Percentiles rank a stretch among this genome's conserved stretches.
Conservation (phyloP, 2,797 vertebrate genomes). For the Sebastes trivittatus region DNA sequence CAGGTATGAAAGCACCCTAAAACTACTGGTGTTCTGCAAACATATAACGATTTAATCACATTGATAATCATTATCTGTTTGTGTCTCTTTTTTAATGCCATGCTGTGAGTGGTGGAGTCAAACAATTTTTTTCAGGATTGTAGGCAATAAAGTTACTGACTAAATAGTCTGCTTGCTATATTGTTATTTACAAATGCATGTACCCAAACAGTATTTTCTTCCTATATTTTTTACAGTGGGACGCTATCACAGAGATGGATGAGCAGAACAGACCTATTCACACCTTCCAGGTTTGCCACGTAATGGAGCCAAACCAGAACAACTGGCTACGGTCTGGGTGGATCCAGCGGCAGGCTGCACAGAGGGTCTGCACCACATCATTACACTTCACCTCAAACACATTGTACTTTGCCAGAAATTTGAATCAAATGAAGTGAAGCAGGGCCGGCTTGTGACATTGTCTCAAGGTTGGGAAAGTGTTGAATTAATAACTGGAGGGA, state of each 20-base stretch:
- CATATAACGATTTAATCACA: background rate
- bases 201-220: background rate
- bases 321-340: conserved; percentile 98
- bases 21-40: background rate
- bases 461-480: conserved; percentile 1
- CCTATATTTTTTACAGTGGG: conserved; percentile 86
- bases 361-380: conserved; percentile 80
- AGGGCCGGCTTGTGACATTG: conserved; percentile 4
- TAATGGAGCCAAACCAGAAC: conserved; percentile 99
- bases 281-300: conserved; percentile 98
- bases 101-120: background rate
- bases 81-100: background rate
- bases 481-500: background rate
- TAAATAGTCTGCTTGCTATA: background rate
- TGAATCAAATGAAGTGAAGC: background rate
- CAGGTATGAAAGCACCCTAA: too few species aligned
- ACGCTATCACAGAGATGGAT: conserved; percentile 98
- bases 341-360: conserved; percentile 94
- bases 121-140: background rate
- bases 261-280: conserved; percentile 96
- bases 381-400: background rate
- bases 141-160: background rate
- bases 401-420: background rate
- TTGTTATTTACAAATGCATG: background rate
- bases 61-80: background rate